Evolutionary conservation across 2,797 vertebrate genomes (phyloP).

Genomic region (Monodelphis domestica): DNA sequence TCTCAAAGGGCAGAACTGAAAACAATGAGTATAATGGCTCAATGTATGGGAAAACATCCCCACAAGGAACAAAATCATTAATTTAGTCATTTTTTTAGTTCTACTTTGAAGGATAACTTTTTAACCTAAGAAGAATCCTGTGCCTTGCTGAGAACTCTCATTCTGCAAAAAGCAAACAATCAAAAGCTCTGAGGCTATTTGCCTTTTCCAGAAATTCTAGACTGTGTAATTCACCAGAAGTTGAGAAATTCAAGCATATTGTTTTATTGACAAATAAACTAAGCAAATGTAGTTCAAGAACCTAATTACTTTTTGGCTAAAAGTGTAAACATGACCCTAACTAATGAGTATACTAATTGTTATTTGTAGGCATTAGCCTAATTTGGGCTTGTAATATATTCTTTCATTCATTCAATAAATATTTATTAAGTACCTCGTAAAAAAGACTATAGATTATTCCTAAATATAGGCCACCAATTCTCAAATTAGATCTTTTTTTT

Average conservation of each 20-base stretch:
- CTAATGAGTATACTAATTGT: constrained; percentile 56
- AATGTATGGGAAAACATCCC: not conserved
- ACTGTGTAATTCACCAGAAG: constrained; percentile 25
- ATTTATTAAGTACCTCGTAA: not conserved
- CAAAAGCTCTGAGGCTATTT: not conserved
- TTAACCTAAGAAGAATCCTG: not conserved
- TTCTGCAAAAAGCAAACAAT: constrained; percentile 5
- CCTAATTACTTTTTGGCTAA: constrained; percentile 46
- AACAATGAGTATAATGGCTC: not conserved
- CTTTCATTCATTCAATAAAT: not conserved
- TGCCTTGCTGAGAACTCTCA: constrained; percentile 18
- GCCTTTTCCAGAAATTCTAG: constrained; percentile 5
- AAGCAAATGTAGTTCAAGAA: constrained; percentile 30
- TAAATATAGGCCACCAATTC: not conserved
- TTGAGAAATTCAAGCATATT: constrained; percentile 11
- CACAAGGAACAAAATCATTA: not conserved
- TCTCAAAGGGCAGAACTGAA: not conserved
- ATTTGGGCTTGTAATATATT: not conserved
- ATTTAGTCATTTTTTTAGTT: not conserved
- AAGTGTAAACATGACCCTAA: constrained; percentile 44
- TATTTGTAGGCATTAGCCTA: constrained; percentile 53
- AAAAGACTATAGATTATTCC: not conserved
- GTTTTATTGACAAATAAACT: constrained; percentile 19
- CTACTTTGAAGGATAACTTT: constrained; percentile 13
- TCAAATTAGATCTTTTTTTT: not conserved